A percentile compares a stretch with the other conserved stretches of the same genome.
Conservation (phyloP, 2,797 vertebrate species). For the Pteropus rufus region DNA sequence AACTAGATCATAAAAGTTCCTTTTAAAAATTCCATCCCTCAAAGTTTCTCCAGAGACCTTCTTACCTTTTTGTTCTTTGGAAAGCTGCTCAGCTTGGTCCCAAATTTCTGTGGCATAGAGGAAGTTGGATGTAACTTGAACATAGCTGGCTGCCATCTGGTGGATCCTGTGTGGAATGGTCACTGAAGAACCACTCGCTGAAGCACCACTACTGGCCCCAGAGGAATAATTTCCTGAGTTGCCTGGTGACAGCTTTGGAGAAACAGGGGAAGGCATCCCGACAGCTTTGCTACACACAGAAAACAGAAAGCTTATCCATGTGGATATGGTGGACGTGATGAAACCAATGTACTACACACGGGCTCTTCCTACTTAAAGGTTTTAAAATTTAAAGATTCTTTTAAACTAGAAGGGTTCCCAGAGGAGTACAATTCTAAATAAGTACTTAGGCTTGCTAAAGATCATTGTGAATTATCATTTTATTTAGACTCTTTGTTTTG, state of each 20-base stretch:
- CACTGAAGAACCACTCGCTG: conserved; percentile 93
- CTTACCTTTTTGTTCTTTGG: conserved; percentile 96
- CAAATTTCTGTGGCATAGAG: conserved; percentile 98
- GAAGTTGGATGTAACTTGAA: conserved; percentile 99
- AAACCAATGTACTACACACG: not conserved
- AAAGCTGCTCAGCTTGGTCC: conserved; percentile 98
- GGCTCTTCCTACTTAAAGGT: not conserved
- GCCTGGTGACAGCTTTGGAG: conserved; percentile 97
- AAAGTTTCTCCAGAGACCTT: conserved; percentile 18
- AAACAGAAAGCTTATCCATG: not conserved
- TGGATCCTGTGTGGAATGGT: conserved; percentile 99
- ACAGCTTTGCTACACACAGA: conserved; percentile 90
- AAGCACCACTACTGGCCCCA: conserved; percentile 89
- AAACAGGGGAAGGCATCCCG: conserved; percentile 97
- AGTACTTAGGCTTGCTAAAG: not conserved
- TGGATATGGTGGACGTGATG: not conserved
- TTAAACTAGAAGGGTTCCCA: not conserved
- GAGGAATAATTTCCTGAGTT: conserved; percentile 93
- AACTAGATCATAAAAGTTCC: not conserved
- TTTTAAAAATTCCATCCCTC: conserved; percentile 1
- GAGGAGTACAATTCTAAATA: not conserved
- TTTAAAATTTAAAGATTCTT: conserved; percentile 31
- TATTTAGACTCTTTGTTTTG: not conserved
- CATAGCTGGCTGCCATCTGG: conserved; percentile 99
- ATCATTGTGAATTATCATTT: not conserved